These are phyloP conservation scores for Beroe ovata DNA, from an alignment of 37 sponge, comb jelly and placozoan species.

Conservation along the genomic window DNA sequence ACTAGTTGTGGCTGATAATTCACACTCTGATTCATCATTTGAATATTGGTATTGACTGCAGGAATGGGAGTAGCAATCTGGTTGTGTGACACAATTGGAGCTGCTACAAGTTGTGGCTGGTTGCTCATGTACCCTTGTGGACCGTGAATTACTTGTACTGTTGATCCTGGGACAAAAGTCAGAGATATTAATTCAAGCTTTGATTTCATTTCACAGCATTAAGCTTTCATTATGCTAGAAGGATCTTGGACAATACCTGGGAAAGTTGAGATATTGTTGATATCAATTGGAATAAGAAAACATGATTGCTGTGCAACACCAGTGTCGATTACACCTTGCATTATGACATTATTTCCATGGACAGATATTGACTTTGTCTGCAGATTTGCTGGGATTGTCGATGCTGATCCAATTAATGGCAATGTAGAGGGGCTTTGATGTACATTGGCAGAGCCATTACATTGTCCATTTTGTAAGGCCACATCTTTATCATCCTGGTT, in stretches of 20 bases:
- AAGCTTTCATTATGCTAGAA: too few species aligned
- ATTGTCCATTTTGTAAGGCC: background rate
- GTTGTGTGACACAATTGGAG: too few species aligned
- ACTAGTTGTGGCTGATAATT: background rate
- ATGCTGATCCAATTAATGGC: too few species aligned
- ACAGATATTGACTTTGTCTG: conserved; percentile 48
- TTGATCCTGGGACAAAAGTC: too few species aligned
- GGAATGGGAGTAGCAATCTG: too few species aligned
- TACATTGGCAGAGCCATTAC: background rate
- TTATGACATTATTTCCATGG: conserved; percentile 46
- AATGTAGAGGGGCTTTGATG: background rate
- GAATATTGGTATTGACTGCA: background rate
- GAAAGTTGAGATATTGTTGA: background rate
- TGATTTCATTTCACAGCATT: too few species aligned
- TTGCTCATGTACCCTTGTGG: too few species aligned
- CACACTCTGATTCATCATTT: background rate
- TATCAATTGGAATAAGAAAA: conserved; percentile 63
- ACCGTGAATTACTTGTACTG: too few species aligned
- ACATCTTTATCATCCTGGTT: too few species aligned
- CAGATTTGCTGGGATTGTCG: conserved; percentile 21
- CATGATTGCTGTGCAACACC: conserved; percentile 26
- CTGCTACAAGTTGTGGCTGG: too few species aligned
- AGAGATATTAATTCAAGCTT: too few species aligned
- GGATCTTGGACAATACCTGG: background rate
- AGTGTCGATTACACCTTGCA: conserved; percentile 57